Evolutionary conservation across 2,888 invertebrate species (phyloP).

Genomic region (Harpalus rufipes): DNA sequence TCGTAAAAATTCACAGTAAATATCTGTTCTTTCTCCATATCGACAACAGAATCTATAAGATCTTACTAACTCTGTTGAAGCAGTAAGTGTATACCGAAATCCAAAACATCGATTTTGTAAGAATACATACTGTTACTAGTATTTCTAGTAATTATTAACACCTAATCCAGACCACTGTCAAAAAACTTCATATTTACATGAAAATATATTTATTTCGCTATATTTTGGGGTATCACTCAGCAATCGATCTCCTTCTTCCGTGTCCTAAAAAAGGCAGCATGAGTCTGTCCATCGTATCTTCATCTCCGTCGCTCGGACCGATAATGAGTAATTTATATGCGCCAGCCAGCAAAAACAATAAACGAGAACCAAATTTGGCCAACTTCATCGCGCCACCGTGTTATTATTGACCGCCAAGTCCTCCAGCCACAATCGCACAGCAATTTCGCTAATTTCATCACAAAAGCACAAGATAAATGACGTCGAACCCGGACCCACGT

Average conservation of each 20-base stretch:
- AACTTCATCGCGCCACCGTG: constrained; percentile 60
- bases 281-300: constrained; percentile 18
- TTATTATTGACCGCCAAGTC: constrained; percentile 50
- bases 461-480: constrained; percentile 64
- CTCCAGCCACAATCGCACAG: constrained; percentile 35
- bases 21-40: too few relatives aligned
- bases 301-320: constrained; percentile 35
- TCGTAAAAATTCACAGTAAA: too few relatives aligned
- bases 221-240: background rate
- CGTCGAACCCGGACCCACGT: constrained; percentile 19
- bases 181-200: too few relatives aligned
- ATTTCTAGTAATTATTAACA: too few relatives aligned
- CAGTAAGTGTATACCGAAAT: too few relatives aligned
- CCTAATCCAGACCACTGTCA: too few relatives aligned
- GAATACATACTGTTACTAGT: too few relatives aligned
- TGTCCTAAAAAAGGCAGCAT: constrained; percentile 32
- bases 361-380: constrained; percentile 63
- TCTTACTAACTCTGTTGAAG: too few relatives aligned
- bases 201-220: background rate
- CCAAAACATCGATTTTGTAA: too few relatives aligned
- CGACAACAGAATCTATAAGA: too few relatives aligned
- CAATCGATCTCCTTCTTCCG: constrained; percentile 16
- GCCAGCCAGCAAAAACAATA: constrained; percentile 61
- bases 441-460: constrained; percentile 66
- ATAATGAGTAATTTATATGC: constrained; percentile 69